phyloP scores from a whole-genome alignment of 2,797 vertebrate species.

The Chelidonichthys spinosus region DNA sequence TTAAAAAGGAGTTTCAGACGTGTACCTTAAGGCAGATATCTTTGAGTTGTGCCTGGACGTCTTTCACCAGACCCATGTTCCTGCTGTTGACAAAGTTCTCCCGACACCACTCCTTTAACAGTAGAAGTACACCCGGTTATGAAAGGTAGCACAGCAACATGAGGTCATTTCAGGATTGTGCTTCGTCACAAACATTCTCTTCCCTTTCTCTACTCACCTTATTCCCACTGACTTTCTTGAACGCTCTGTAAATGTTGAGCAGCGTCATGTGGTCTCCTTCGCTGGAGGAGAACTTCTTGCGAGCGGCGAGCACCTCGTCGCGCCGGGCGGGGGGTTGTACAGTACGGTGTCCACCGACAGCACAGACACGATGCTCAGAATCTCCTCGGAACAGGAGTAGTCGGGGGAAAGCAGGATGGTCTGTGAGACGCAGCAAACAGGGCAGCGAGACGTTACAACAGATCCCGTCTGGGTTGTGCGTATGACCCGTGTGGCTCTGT shows the following conservation, averaged over 20 bases:
- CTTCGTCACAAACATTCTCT: no score
- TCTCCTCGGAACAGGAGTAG: conserved; percentile 93
- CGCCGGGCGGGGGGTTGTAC: conserved; percentile 90
- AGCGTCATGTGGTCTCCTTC: conserved; percentile 96
- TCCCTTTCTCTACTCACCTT: conserved; percentile 81
- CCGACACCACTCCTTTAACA: conserved; percentile 93
- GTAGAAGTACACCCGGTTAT: neutral
- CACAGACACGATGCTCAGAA: conserved; percentile 93
- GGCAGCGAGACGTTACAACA: neutral
- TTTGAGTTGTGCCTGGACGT: conserved; percentile 92
- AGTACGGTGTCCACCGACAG: conserved; percentile 95
- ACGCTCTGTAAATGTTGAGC: conserved; percentile 93
- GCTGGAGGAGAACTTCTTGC: conserved; percentile 93
- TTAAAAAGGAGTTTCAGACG: neutral
- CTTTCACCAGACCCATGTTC: conserved; percentile 93
- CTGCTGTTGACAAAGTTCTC: conserved; percentile 96
- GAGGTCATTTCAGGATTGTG: accelerated
- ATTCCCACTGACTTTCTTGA: conserved; percentile 89
- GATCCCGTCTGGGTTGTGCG: neutral
- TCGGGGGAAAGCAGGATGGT: conserved; percentile 92
- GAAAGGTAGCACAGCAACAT: neutral
- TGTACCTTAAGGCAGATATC: conserved; percentile 97
- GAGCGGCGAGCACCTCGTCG: conserved; percentile 89
- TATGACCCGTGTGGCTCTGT: neutral
- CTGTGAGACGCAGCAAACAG: conserved; percentile 73